Conservation (phyloP, 2,797 vertebrate genomes). For the Melanotaenia boesemani region DNA sequence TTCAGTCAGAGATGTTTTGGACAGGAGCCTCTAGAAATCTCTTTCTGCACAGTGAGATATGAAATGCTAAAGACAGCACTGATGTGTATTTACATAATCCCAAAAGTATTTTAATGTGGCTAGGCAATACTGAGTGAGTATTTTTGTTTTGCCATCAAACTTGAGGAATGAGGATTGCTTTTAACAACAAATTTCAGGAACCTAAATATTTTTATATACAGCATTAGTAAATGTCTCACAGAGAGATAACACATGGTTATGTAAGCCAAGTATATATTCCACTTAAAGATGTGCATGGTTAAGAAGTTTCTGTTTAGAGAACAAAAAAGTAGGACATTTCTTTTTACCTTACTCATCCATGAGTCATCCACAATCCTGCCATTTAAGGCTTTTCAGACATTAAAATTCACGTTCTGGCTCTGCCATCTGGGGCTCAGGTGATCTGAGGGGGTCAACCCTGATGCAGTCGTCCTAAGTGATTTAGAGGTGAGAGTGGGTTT, state of each 20-base stretch:
- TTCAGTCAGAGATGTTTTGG: conserved; percentile 19
- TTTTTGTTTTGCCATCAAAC: conserved; percentile 1
- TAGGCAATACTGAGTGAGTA: background rate
- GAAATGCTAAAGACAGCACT: background rate
- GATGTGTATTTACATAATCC: background rate
- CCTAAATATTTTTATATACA: conserved; percentile 2
- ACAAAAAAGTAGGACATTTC: conserved; percentile 29
- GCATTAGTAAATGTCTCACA: conserved; percentile 18
- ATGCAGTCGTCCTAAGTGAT: background rate
- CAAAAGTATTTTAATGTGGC: background rate
- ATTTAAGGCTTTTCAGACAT: conserved; percentile 29
- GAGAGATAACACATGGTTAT: conserved; percentile 9
- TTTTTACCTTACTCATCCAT: conserved; percentile 15
- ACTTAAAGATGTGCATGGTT: conserved; percentile 5
- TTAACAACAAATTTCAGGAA: background rate
- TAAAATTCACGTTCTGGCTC: conserved; percentile 45
- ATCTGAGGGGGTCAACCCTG: conserved; percentile 28
- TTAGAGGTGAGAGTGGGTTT: background rate
- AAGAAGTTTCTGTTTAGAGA: conserved; percentile 34
- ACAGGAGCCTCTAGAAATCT: conserved; percentile 33
- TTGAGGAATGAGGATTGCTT: background rate
- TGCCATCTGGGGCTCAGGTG: conserved; percentile 19
- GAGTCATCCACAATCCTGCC: conserved; percentile 34
- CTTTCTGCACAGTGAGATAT: conserved; percentile 21
- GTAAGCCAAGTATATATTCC: conserved; percentile 20